A percentile compares a stretch with the other conserved stretches of the same genome.
Evolutionary conservation across 2,797 vertebrate species (phyloP).

Genomic region (Gallirallus australis): DNA sequence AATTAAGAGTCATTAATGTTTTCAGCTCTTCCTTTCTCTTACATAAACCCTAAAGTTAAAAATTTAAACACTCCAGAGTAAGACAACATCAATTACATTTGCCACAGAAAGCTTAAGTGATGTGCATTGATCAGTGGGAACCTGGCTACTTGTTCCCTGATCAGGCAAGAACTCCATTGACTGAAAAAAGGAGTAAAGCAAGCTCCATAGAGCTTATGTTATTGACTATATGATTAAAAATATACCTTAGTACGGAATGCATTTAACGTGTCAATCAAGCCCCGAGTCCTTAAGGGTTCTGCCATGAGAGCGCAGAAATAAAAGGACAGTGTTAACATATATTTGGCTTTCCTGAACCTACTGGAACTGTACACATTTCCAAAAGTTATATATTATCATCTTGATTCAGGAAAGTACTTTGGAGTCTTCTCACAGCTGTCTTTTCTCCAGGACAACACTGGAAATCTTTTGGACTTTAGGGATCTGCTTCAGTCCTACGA

Average conservation of each 20-base stretch:
- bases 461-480: neutral
- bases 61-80: neutral
- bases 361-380: neutral
- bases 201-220: neutral
- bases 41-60: slow-evolving; percentile 21
- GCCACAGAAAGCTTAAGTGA: slow-evolving; percentile 23
- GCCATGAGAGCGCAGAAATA: neutral
- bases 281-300: slow-evolving; percentile 6
- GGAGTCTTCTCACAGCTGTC: neutral
- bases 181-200: slow-evolving; percentile 35
- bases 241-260: neutral
- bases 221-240: neutral
- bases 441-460: neutral
- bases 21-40: slow-evolving; percentile 19
- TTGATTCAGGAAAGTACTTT: slow-evolving; percentile 24
- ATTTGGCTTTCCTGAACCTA: slow-evolving; percentile 23
- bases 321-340: neutral
- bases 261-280: neutral
- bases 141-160: neutral
- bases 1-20: slow-evolving; percentile 37
- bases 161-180: slow-evolving; percentile 8
- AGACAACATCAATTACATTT: slow-evolving; percentile 3
- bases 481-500: neutral
- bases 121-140: slow-evolving; percentile 1
- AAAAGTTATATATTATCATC: neutral